Percentiles rank a stretch among this genome's conserved stretches.
Conservation (phyloP, 2,888 invertebrate genomes). For the Abrostola tripartita region DNA sequence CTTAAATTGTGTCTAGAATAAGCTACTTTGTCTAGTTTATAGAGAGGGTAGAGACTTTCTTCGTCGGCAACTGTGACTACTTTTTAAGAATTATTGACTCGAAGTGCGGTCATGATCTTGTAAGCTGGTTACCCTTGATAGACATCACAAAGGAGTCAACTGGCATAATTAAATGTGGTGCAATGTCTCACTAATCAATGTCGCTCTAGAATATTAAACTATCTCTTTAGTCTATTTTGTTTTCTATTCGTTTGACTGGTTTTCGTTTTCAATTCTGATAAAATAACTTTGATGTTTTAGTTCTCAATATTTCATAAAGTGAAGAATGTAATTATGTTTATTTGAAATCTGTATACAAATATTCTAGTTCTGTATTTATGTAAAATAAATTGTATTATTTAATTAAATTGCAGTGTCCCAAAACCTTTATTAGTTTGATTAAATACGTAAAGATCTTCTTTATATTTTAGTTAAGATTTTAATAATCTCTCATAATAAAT, state of each 20-base stretch:
- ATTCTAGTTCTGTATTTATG: background rate
- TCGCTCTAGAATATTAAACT: conserved; percentile 52
- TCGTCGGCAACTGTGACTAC: conserved; percentile 29
- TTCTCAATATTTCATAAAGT: conserved; percentile 15
- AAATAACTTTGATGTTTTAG: conserved; percentile 10
- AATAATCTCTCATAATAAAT: background rate
- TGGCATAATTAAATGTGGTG: conserved; percentile 62
- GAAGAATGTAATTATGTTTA: conserved; percentile 18
- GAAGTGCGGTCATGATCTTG: conserved; percentile 42
- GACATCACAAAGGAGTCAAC: conserved; percentile 59
- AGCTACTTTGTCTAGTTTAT: conserved; percentile 47
- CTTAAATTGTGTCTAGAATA: conserved; percentile 54
- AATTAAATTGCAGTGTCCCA: background rate
- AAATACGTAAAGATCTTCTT: no score
- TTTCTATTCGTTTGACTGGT: conserved; percentile 3
- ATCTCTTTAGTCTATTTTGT: conserved; percentile 28
- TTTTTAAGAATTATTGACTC: conserved; percentile 40
- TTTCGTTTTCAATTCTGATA: conserved; percentile 23
- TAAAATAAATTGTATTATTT: background rate
- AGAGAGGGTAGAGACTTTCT: conserved; percentile 32
- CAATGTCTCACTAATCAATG: conserved; percentile 55
- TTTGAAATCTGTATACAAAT: conserved; percentile 13
- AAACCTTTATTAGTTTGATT: no score
- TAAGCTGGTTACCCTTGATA: conserved; percentile 47
- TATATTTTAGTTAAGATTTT: no score